phyloP scores from a whole-genome alignment of 2,797 vertebrate genomes.

The Geotrypetes seraphini region DNA sequence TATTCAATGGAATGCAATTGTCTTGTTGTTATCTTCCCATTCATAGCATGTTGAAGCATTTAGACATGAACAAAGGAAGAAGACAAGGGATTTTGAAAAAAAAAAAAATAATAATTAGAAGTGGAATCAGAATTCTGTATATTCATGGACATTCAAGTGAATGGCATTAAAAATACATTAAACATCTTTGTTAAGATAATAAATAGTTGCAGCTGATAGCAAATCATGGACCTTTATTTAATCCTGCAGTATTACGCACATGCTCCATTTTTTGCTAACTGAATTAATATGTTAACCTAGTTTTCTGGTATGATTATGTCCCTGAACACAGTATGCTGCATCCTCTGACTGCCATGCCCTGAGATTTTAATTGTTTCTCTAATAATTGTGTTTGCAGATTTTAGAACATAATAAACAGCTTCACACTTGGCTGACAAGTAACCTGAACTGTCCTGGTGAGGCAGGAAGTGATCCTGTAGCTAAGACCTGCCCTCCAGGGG shows the following conservation, averaged over 20 bases:
- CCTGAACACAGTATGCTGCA: background rate
- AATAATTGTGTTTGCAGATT: background rate
- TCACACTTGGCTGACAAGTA: background rate
- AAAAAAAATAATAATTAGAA: constrained; percentile 4
- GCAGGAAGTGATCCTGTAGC: too few relatives aligned
- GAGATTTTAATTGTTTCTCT: accelerated
- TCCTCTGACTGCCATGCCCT: background rate
- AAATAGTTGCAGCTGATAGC: background rate
- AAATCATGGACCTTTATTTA: background rate
- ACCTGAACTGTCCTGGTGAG: too few relatives aligned
- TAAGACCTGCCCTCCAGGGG: too few relatives aligned
- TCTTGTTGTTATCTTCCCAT: constrained; percentile 21
- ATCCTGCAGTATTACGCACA: background rate
- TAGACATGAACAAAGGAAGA: constrained; percentile 6
- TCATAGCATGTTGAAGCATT: constrained; percentile 15
- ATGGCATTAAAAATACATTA: constrained; percentile 6
- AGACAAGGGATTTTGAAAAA: background rate
- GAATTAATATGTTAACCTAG: background rate
- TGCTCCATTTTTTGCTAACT: background rate
- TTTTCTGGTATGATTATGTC: background rate
- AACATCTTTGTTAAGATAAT: constrained; percentile 8
- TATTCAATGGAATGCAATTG: constrained; percentile 21
- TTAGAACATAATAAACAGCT: background rate
- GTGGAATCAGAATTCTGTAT: background rate
- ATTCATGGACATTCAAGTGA: constrained; percentile 6